Base-by-base conservation (phyloP, 2,797 vertebrate genomes). In the Takifugu ocellatus region DNA sequence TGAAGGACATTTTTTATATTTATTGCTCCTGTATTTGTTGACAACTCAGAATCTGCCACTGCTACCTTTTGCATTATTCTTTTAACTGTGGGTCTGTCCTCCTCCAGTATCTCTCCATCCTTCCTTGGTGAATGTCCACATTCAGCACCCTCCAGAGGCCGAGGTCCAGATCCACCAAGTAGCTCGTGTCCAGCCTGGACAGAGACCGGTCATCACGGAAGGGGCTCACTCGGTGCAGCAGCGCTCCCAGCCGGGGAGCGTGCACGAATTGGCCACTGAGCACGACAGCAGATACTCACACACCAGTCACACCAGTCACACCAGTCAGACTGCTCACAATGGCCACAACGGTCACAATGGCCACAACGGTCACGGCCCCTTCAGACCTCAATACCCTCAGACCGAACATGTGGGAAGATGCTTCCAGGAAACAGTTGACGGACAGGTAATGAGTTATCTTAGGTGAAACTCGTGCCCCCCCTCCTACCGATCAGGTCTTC, bases 151-250 rank as follows among this genome's bases (percentile, higher is more conserved):
- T 21, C 93, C 94, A 0, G 94, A 96, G 74, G 93, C 95, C 1
- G 92, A 92, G 0, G 93, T 98, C 70, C 94, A 95, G 75, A 82
- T 98, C 76, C 96, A 98, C 78, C 96, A 97, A 84, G 96, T 98
- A 63, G 95, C 96, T 17, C 90, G 93, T 50, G 94, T 98, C 55
- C 90, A 91, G 54, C 90, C 84, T 0, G 93, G 92, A 2, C 87
- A 87, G 61, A 81, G 74, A 48, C 68, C 52, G 54, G 87, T 89
- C 0, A 81, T 89, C 72, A 88, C 93, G 16, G 91, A 91, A 12
- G 90, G 89, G 3, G 90, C 86, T 54, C 92, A 90, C 80, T 93
- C 92, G 15, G 91, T 93, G 33, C 91, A 92, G 76, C 91, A 94
- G 55, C 87, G 89, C 16, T 90, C 90, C 21, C 91, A 89, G 74